phyloP scores from a whole-genome alignment of 2,113 vertebrate species.

The Melozone crissalis region DNA sequence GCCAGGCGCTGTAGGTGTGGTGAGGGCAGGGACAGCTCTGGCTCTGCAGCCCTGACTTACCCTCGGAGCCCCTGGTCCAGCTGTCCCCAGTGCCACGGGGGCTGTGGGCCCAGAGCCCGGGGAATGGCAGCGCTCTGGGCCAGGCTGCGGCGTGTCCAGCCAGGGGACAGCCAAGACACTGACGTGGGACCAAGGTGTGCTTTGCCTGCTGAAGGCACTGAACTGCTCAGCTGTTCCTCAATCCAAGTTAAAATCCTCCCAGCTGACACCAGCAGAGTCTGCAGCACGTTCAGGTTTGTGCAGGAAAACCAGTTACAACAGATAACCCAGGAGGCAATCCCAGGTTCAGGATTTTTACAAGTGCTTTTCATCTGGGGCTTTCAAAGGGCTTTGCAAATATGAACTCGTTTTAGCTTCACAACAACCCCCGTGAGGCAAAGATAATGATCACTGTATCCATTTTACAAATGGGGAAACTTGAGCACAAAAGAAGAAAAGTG shows the following conservation, averaged over 20 bases:
- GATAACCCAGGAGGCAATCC: conserved; percentile 51
- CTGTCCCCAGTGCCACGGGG: not conserved
- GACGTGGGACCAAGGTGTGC: not conserved
- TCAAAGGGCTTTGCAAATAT: conserved; percentile 43
- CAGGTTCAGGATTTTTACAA: conserved; percentile 40
- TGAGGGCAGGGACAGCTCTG: not conserved
- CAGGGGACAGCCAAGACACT: accelerated
- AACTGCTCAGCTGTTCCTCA: not conserved
- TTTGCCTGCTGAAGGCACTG: not conserved
- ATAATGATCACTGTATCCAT: conserved; percentile 37
- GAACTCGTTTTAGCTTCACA: conserved; percentile 49
- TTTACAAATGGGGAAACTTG: conserved; percentile 29
- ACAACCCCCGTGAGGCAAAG: conserved; percentile 43
- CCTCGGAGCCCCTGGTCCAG: not conserved
- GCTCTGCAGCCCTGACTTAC: not conserved
- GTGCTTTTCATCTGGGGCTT: conserved; percentile 50
- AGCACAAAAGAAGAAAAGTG: conserved; percentile 9
- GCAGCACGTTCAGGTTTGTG: conserved; percentile 14
- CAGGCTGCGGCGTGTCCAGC: accelerated
- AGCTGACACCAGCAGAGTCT: not conserved
- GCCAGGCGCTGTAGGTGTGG: conserved; percentile 35
- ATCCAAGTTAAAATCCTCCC: not conserved
- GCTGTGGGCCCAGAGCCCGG: accelerated
- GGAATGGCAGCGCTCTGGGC: not conserved
- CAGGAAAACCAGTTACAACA: conserved; percentile 69